These are phyloP conservation scores for Calvadosia cruxmelitensis DNA, from an alignment of 30 jellyfish, hydroid and myxozoan species.

Conservation along the genomic window DNA sequence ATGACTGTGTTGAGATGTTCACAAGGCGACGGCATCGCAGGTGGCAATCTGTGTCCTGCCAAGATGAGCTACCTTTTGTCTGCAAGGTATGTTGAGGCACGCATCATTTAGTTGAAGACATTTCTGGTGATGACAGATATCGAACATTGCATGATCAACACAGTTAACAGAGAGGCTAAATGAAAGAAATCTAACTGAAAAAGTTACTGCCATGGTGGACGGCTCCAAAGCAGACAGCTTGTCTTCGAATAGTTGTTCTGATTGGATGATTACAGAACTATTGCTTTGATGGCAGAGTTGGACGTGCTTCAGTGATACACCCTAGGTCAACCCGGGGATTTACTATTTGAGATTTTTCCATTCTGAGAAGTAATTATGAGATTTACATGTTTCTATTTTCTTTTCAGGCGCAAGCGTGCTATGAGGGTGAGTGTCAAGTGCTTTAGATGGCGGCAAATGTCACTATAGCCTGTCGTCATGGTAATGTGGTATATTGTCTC, in stretches of 20 bases:
- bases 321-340: too few species aligned
- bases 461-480: too few species aligned
- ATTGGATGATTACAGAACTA: too few species aligned
- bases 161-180: too few species aligned
- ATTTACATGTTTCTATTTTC: not conserved
- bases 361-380: too few species aligned
- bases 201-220: not conserved
- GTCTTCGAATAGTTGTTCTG: too few species aligned
- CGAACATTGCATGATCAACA: not conserved
- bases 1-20: constrained; percentile 77
- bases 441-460: too few species aligned
- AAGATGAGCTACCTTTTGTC: constrained; percentile 54
- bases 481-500: too few species aligned
- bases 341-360: too few species aligned
- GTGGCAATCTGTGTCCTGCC: constrained; percentile 68
- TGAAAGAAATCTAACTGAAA: not conserved
- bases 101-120: not conserved
- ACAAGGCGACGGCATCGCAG: constrained; percentile 28
- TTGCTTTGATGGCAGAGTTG: too few species aligned
- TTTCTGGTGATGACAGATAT: too few species aligned
- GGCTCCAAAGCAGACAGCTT: not conserved
- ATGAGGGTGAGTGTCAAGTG: constrained; percentile 8
- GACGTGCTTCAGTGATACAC: too few species aligned
- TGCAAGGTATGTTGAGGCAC: constrained; percentile 53
- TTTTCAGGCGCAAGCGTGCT: constrained; percentile 29